Base-by-base conservation (phyloP, 1,140 invertebrate species). In the Coenobita brevimanus region DNA sequence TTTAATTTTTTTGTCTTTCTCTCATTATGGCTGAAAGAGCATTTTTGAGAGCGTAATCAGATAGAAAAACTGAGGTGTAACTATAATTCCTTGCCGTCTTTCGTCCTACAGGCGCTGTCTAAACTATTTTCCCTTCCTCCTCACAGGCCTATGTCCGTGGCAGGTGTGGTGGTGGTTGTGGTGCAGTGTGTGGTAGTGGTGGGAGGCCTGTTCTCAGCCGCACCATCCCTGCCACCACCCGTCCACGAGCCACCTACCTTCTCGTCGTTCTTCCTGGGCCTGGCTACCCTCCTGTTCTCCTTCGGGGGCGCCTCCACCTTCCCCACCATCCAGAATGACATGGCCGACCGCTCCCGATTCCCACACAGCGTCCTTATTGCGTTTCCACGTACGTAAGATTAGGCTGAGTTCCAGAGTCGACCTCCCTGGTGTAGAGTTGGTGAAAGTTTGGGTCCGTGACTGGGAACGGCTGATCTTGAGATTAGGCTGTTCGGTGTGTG, bases 271-370 rank as follows among this genome's bases (percentile, higher is more conserved):
- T 82, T 82, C 79, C 57, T 82, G 24, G 79, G 57, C 3, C 62
- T 95, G 89, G 95, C 95, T 3, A 94, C 94, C 3, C 94, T 96
- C 71, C 92, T 95, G 91, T 96, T 96, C 91, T 93, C 95, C 0
- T 95, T 95, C 91, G 95, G 95, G 0, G 95, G 95, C 33, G 95
- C 94, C 0, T 94, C 94, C 10, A 94, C 95, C 0, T 95, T 96
- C 92, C 95, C 95, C 17, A 95, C 95, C 0, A 95, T 96, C 69
- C 95, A 95, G 91, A 95, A 95, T 90, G 95, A 95, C 67, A 91
- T 91, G 90, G 91, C 89, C 43, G 79, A 92, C 64, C 89, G 90
- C 78, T 83, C 69, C 0, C 36, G 91, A 76, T 92, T 92, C 76
- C 71, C 91, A 0, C 86, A 82, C 30, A 89, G 91, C 3, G 89